These are phyloP conservation scores for Drosophila tani DNA, from an alignment of 1,140 invertebrate genomes.

Conservation along the genomic window DNA sequence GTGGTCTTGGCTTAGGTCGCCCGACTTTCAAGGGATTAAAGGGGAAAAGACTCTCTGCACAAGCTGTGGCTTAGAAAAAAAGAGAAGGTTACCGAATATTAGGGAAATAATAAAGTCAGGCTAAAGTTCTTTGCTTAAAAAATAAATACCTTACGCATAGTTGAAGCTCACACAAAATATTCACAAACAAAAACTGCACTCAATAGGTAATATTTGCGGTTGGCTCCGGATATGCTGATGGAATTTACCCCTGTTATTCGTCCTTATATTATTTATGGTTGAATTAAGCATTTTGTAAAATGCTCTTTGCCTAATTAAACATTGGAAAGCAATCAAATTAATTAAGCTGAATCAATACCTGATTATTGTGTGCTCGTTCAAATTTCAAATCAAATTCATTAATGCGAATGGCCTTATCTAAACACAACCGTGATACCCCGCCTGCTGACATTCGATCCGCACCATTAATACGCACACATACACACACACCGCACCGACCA, in stretches of 20 bases:
- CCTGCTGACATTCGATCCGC: neutral
- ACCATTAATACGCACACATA: constrained; percentile 15
- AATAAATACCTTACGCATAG: neutral
- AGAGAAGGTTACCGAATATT: neutral
- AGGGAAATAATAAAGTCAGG: neutral
- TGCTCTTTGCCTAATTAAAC: constrained; percentile 56
- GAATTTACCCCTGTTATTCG: neutral
- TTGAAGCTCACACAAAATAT: neutral
- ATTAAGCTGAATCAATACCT: constrained; percentile 52
- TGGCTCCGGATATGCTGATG: no score
- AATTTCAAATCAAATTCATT: constrained; percentile 55
- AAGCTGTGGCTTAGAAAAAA: neutral
- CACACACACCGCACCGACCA: neutral
- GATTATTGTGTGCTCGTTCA: constrained; percentile 26
- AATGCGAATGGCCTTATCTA: constrained; percentile 19
- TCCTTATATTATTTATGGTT: constrained; percentile 17
- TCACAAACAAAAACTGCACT: neutral
- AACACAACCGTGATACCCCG: constrained; percentile 6
- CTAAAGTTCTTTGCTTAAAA: neutral
- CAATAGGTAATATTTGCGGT: constrained; percentile 14
- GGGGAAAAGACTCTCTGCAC: neutral
- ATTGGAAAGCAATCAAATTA: constrained; percentile 56
- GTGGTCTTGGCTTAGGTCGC: constrained; percentile 8
- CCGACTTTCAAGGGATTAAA: constrained; percentile 19
- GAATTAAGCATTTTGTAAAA: constrained; percentile 13